Evolutionary conservation across 2,113 vertebrate genomes (phyloP), one percentile per base, ranked within the genome.

Genomic region (Mus pahari): DNA sequence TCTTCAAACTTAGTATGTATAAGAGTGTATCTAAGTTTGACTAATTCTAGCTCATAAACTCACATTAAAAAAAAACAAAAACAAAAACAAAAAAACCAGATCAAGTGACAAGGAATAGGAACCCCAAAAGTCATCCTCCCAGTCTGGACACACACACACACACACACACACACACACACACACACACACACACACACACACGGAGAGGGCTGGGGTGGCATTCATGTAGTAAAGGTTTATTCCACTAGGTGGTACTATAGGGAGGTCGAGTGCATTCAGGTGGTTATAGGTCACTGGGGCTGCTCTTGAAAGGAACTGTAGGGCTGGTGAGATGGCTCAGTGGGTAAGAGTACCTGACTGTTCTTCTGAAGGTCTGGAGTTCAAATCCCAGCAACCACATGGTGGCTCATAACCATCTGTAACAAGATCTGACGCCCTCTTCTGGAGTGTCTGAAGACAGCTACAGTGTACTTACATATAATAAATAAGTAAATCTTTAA

Each of bases 1-100:
- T 60, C 60, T 0, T 0, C 4, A n/a, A 42, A 74, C 33, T 75
- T 50, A 24, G 17, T 7, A 33, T 22, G 36, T 0, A 0, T 17
- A n/a, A 58, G 70, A 48, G 11, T 31, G 24, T 0, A 26, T 73
- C 39, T 55, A 26, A 58, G 26, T 28, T 12, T 42, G 58, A 86
- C 4, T 3, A 45, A 42, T 4, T 66, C 68, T 36, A 48, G 60
- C 31, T 48, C 3, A 0, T 19, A 62, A 89, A 83, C 9, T 26
- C 31, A 12, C 22, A 17, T 12, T 62, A 36, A 73, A 58, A 79
- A 84, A 22, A 75, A 70, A 33, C 73, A 42, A 45, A 7, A 81
- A 20, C 13, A 50, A 62, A 6, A 68, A 58, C 79, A 86, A 22
- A 82, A 16, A n/a, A 9, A 82, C 10, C 20, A 39, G 64, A 39